Percentiles rank a stretch among this genome's conserved stretches.
phyloP scores from a whole-genome alignment of 2,113 vertebrate species.

The Corvus hawaiiensis region DNA sequence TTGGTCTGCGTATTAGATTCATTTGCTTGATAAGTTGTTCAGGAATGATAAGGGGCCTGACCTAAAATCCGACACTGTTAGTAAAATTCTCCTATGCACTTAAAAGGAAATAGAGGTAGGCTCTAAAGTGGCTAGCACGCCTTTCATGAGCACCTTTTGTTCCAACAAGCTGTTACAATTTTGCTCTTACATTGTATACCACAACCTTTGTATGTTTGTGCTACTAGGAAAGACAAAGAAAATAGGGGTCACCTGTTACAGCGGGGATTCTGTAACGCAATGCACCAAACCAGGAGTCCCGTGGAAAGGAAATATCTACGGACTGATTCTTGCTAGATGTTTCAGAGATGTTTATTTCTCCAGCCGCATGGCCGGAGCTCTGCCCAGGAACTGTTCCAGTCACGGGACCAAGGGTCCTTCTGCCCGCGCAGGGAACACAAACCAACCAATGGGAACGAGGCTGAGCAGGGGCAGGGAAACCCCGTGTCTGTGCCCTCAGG shows the following conservation, averaged over 20 bases:
- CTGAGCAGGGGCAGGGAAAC: no score
- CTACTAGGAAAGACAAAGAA: background rate
- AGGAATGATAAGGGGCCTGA: background rate
- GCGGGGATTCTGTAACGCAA: no score
- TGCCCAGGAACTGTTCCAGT: no score
- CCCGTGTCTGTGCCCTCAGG: no score
- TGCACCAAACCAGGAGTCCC: no score
- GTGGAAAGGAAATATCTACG: no score
- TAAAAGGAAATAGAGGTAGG: background rate
- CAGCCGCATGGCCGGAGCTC: no score
- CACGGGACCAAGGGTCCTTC: no score
- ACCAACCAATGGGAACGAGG: no score
- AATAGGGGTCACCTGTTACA: background rate
- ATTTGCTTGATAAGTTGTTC: background rate
- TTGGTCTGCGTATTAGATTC: background rate
- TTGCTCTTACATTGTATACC: fast-evolving
- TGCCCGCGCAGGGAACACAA: no score
- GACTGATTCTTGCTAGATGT: no score
- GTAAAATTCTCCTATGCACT: background rate
- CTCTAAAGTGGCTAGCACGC: background rate
- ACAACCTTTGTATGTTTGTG: background rate
- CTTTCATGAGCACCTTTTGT: background rate
- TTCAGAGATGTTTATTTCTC: no score
- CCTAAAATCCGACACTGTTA: background rate
- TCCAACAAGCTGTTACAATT: background rate